Conservation (phyloP, 2,888 invertebrate species). For the Pristionchus maxplancki region DNA sequence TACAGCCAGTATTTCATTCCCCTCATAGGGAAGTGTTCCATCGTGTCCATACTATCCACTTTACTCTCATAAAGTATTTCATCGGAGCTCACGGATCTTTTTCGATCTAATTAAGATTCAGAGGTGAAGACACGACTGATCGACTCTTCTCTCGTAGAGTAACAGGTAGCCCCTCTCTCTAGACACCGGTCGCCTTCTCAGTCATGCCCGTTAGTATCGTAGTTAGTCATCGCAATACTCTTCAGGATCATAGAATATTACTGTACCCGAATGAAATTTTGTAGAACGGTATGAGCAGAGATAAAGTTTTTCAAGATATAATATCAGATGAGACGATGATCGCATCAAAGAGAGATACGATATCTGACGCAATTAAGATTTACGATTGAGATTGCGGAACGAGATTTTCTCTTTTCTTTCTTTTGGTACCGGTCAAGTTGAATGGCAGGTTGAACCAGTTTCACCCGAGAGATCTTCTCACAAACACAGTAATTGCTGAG, state of each 20-base stretch:
- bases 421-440: background rate
- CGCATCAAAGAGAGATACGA: background rate
- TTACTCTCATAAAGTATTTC: slow-evolving; percentile 36
- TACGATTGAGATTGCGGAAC: background rate
- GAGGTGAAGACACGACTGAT: background rate
- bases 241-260: slow-evolving; percentile 34
- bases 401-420: background rate
- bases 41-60: slow-evolving; percentile 13
- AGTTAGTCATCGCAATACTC: slow-evolving; percentile 16
- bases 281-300: background rate
- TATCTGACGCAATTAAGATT: background rate
- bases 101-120: background rate
- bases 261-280: background rate
- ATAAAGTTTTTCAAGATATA: background rate
- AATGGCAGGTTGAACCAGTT: background rate
- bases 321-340: background rate
- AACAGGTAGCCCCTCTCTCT: slow-evolving; percentile 2
- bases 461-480: background rate
- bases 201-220: background rate
- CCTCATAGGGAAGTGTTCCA: slow-evolving; percentile 29
- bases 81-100: background rate
- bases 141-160: slow-evolving; percentile 13
- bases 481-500: background rate
- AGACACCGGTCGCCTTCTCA: slow-evolving; percentile 6
- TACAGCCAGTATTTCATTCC: slow-evolving; percentile 33